phyloP scores from a whole-genome alignment of 1,140 invertebrate species.

The Planococcus citri region DNA sequence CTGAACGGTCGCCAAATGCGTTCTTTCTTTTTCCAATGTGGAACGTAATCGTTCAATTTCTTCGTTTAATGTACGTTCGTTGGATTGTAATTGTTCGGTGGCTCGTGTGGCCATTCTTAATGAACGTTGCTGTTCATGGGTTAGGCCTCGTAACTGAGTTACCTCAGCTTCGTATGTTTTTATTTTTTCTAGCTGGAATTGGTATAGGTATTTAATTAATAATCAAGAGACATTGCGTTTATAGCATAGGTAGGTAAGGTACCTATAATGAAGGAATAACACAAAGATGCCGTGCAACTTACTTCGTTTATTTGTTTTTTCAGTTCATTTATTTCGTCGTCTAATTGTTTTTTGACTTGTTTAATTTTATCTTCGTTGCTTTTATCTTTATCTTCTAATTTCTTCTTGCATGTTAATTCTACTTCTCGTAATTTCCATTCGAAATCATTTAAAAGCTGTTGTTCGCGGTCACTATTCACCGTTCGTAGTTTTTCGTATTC shows the following conservation, averaged over 20 bases:
- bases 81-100: constrained; percentile 42
- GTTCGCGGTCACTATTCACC: constrained; percentile 42
- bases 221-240: constrained; percentile 18
- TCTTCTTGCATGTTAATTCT: constrained; percentile 46
- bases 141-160: constrained; percentile 42
- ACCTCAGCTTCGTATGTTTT: constrained; percentile 40
- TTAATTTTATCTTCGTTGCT: constrained; percentile 37
- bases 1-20: constrained; percentile 35
- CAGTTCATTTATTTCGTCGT: neutral
- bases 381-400: constrained; percentile 42
- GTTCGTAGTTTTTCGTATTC: constrained; percentile 48
- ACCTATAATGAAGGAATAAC: too few relatives aligned
- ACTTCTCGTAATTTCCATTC: constrained; percentile 55
- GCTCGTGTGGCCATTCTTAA: constrained; percentile 41
- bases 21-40: constrained; percentile 39
- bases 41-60: constrained; percentile 40
- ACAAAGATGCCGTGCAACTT: neutral
- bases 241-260: too few relatives aligned
- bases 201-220: too few relatives aligned
- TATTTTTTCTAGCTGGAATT: constrained; percentile 8
- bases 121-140: constrained; percentile 43
- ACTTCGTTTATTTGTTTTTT: constrained; percentile 34
- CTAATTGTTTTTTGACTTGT: constrained; percentile 33
- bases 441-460: constrained; percentile 50
- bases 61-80: constrained; percentile 41